Evolutionary conservation across 2,888 invertebrate genomes (phyloP), one percentile per base, ranked within the genome.

Genomic region (Conchocele bisecta): DNA sequence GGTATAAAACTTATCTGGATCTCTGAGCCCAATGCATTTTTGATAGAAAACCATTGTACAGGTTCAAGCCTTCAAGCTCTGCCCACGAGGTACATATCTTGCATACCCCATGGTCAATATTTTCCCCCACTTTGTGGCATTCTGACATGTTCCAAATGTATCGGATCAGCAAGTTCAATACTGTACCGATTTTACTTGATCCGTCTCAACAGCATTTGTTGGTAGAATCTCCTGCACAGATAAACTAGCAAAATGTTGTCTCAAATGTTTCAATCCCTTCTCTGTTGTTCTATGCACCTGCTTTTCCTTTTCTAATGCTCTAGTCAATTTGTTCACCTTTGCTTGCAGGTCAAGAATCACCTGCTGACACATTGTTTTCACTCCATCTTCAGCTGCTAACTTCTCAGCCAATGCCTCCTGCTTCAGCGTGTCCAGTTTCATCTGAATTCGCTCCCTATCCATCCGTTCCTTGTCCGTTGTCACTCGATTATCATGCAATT

Each of bases 211-310:
- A 35, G 80, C 68, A 63, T 79, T 82, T 4, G 79, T 77, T 22
- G 83, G 81, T 44, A 86, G 17, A 22, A 86, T 82, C 37, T 85
- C 79, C 2, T 81, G 71, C 0, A 84, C 56, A 33, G 85, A 81
- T 17, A 88, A 56, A 75, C 84, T 86, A 17, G 88, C 80, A 65
- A 88, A 89, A 69, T 89, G 89, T 28, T 79, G 76, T 35, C 86
- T 60, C 29, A 89, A 71, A 75, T 88, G 88, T 37, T 86, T 82
- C 28, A 89, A 76, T 5, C 85, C 88, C 74, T 83, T 81, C 58
- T 83, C 83, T 6, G 88, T 83, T 20, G 75, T 72, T 22, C 56
- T 66, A 69, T 88, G 85, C 13, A 79, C 63, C 53, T 78, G 65
- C 51, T 58, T 80, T 66, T 88, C 88, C 31, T 81, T 73, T 3